A percentile compares a stretch with the other conserved stretches of the same genome.
Conservation (phyloP, 2,113 vertebrate genomes). For the Promerops cafer region DNA sequence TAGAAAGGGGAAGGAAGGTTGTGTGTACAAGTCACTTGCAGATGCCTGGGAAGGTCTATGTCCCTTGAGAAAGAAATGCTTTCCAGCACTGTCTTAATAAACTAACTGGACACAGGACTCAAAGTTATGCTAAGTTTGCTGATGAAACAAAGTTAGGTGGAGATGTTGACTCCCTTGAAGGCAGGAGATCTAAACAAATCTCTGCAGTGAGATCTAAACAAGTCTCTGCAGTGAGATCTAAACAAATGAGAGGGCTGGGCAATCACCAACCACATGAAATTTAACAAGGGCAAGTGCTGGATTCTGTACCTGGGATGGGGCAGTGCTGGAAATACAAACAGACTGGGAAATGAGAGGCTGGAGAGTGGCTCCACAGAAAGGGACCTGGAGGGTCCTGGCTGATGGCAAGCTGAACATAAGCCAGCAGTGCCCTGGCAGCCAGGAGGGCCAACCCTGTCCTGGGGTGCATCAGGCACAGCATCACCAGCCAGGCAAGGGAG, state of each 20-base stretch:
- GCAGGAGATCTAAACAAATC: neutral
- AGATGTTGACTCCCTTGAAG: neutral
- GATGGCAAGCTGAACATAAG: fast-evolving
- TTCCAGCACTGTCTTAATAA: neutral
- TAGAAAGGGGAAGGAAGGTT: neutral
- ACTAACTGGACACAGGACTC: neutral
- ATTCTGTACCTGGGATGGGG: neutral
- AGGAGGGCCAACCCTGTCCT: fast-evolving
- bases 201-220: neutral
- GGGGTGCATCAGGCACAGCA: neutral
- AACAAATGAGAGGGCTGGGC: neutral
- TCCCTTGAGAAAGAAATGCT: neutral
- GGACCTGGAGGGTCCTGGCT: neutral
- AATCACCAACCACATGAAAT: neutral
- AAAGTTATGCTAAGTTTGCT: neutral
- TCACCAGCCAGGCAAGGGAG: fast-evolving
- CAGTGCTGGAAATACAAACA: neutral
- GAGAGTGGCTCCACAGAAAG: neutral
- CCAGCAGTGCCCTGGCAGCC: neutral
- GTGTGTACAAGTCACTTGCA: neutral
- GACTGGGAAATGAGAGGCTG: neutral
- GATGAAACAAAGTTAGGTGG: neutral
- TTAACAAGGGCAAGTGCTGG: neutral
- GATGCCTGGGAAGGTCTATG: neutral
- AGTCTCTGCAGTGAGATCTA: neutral